Percentiles rank a stretch among this genome's conserved stretches.
These are phyloP conservation scores for Apostichopus parvimensis DNA, from an alignment of 35 echinoderm and acorn worm species.

Conservation along the genomic window DNA sequence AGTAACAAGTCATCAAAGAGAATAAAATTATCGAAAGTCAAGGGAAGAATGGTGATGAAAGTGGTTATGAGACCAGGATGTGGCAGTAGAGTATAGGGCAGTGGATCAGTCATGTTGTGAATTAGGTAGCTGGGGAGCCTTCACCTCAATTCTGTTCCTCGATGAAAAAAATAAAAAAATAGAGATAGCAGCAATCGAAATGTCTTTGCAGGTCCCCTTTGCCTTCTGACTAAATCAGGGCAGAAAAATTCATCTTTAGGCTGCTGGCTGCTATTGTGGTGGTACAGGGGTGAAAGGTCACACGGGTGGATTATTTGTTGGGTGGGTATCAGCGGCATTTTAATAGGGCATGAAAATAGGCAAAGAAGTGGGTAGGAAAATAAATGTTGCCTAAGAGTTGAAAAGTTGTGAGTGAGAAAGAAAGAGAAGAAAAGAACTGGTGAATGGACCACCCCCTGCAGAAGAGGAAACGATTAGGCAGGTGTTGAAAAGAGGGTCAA, in stretches of 20 bases:
- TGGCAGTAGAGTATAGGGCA: no score
- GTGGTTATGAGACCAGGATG: no score
- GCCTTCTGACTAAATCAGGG: no score
- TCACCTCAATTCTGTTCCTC: no score
- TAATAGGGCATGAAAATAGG: constrained; percentile 14
- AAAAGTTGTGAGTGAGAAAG: not conserved
- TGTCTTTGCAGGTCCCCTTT: no score
- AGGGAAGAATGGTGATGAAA: no score
- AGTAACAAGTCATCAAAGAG: no score
- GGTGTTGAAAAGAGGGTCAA: not conserved
- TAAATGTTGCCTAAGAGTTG: constrained; percentile 4
- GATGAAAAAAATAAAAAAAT: no score
- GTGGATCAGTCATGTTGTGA: no score
- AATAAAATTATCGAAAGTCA: no score
- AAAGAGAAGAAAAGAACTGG: not conserved
- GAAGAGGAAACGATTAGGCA: not conserved
- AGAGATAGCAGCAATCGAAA: no score
- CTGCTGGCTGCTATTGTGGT: not conserved
- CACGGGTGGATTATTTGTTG: not conserved
- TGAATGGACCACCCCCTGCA: constrained; percentile 11
- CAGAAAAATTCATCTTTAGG: not conserved
- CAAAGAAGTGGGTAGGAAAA: constrained; percentile 1
- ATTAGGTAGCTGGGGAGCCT: no score
- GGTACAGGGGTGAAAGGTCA: not conserved
- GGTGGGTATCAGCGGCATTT: not conserved